phyloP scores from a whole-genome alignment of 2,888 invertebrate genomes.

The Scaptomyza parva region DNA sequence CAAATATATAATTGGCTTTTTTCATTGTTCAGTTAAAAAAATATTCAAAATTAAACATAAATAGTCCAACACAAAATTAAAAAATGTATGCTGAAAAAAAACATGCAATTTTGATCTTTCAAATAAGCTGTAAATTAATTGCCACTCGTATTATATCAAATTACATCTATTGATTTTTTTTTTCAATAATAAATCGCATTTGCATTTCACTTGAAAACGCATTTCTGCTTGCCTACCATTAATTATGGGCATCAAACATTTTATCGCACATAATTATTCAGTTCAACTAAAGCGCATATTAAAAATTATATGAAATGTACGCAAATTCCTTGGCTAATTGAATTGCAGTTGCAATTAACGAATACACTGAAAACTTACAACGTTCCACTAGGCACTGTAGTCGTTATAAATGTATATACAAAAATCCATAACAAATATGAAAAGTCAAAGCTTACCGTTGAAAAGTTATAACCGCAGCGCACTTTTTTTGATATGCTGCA shows the following conservation, averaged over 20 bases:
- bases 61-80: no score
- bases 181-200: not conserved
- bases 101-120: not conserved
- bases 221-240: constrained; percentile 10
- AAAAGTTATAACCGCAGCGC: constrained; percentile 24
- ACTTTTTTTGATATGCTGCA: constrained; percentile 40
- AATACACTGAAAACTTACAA: not conserved
- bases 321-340: constrained; percentile 27
- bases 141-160: not conserved
- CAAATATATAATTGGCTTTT: no score
- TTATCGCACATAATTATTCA: not conserved
- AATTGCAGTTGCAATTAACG: constrained; percentile 22
- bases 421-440: constrained; percentile 14
- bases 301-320: constrained; percentile 9
- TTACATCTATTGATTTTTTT: constrained; percentile 10
- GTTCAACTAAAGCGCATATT: constrained; percentile 4
- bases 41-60: no score
- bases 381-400: not conserved
- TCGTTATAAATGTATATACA: not conserved
- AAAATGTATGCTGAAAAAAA: no score
- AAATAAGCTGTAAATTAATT: not conserved
- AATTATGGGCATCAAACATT: constrained; percentile 2
- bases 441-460: constrained; percentile 52
- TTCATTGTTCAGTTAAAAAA: no score
- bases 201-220: not conserved